Evolutionary conservation across 2,888 invertebrate genomes (phyloP).

Genomic region (Drosophila kuntzei): DNA sequence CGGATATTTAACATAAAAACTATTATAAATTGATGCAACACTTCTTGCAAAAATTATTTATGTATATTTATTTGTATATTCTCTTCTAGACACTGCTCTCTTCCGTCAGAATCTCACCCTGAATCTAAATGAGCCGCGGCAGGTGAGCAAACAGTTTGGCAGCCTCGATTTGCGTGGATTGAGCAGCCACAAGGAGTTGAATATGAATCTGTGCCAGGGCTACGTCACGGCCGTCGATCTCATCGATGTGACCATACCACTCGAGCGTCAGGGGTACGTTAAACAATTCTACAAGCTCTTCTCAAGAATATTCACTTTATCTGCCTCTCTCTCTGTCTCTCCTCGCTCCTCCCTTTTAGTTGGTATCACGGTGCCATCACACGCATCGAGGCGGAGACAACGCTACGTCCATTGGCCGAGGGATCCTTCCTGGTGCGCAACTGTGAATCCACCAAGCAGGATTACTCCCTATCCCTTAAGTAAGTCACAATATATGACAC

Average conservation of each 20-base stretch:
- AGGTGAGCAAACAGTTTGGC: conserved; percentile 83
- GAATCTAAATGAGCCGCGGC: conserved; percentile 88
- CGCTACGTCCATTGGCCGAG: conserved; percentile 93
- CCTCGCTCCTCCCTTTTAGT: conserved; percentile 86
- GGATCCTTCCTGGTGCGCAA: conserved; percentile 97
- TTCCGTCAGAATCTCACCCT: conserved; percentile 91
- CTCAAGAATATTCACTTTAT: background rate
- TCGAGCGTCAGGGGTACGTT: conserved; percentile 94
- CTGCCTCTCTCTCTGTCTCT: background rate
- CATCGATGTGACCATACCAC: conserved; percentile 92
- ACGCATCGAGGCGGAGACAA: conserved; percentile 95
- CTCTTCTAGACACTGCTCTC: conserved; percentile 86
- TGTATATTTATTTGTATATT: too few relatives aligned
- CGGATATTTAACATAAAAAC: too few relatives aligned
- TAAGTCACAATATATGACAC: conserved; percentile 88
- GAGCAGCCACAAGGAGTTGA: conserved; percentile 87
- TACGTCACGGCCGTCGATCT: conserved; percentile 89
- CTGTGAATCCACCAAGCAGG: conserved; percentile 96
- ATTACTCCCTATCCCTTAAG: conserved; percentile 98
- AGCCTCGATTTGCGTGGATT: conserved; percentile 85
- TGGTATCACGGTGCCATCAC: conserved; percentile 99
- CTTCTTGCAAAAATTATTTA: too few relatives aligned
- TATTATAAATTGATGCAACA: too few relatives aligned
- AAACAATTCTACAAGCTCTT: background rate
- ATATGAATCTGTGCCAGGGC: conserved; percentile 89